These are phyloP conservation scores for Laterallus jamaicensis DNA, from an alignment of 2,113 vertebrate genomes.

Conservation along the genomic window DNA sequence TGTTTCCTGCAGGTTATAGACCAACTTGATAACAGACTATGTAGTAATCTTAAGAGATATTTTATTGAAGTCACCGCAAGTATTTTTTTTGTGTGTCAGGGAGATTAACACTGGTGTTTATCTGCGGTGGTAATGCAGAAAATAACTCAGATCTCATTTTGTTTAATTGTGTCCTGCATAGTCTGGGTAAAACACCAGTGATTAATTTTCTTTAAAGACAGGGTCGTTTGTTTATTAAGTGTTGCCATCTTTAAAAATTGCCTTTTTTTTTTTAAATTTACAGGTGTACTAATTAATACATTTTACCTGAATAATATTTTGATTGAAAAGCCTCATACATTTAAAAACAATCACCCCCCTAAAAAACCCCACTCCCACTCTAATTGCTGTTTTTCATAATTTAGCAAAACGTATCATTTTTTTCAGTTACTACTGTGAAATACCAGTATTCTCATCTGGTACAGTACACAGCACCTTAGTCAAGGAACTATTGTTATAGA, in stretches of 20 bases:
- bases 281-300: not conserved
- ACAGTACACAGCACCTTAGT: conserved; percentile 22
- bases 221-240: not conserved
- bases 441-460: conserved; percentile 7
- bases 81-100: not conserved
- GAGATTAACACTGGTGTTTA: not conserved
- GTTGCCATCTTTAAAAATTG: not conserved
- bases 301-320: not conserved
- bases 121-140: not conserved
- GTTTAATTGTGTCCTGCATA: not conserved
- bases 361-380: not conserved
- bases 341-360: not conserved
- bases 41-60: not conserved
- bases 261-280: not conserved
- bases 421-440: conserved; percentile 24
- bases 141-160: not conserved
- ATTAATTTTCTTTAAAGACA: not conserved
- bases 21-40: not conserved
- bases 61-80: not conserved
- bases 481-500: conserved; percentile 55
- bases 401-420: not conserved
- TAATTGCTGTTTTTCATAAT: conserved; percentile 17
- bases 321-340: not conserved
- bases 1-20: not conserved
- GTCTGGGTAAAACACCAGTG: not conserved